phyloP scores from a whole-genome alignment of 2,797 vertebrate species.

The Ctenosaura bakeri region DNA sequence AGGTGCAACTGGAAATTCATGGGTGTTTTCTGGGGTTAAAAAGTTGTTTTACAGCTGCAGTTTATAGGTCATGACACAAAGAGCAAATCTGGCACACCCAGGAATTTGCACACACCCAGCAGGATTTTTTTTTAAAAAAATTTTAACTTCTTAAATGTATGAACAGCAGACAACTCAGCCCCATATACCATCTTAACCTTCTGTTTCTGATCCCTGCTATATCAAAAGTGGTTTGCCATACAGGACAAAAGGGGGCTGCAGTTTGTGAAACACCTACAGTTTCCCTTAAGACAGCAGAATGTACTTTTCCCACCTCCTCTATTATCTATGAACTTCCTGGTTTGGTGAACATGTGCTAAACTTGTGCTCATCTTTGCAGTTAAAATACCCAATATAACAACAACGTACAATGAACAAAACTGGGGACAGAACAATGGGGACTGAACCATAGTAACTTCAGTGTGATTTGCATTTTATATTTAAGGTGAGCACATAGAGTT shows the following conservation, averaged over 20 bases:
- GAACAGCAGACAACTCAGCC: neutral
- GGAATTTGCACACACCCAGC: conserved; percentile 24
- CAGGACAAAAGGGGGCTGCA: neutral
- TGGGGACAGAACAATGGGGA: neutral
- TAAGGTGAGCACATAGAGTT: neutral
- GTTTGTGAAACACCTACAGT: neutral
- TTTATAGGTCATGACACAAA: neutral
- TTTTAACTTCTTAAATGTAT: neutral
- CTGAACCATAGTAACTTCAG: neutral
- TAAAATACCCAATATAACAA: neutral
- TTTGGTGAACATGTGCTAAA: neutral
- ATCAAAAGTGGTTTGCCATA: neutral
- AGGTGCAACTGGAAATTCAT: conserved; percentile 23
- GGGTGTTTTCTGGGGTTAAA: conserved; percentile 22
- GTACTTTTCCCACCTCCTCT: neutral
- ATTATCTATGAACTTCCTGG: neutral
- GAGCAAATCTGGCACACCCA: conserved; percentile 3
- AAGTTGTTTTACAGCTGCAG: neutral
- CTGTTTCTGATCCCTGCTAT: neutral
- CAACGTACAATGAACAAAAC: neutral
- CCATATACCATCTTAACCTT: neutral
- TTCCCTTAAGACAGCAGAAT: neutral
- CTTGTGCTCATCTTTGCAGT: neutral
- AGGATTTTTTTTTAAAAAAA: neutral
- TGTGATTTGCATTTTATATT: neutral